phyloP scores from a whole-genome alignment of 2,113 vertebrate species.

The Canis aureus region DNA sequence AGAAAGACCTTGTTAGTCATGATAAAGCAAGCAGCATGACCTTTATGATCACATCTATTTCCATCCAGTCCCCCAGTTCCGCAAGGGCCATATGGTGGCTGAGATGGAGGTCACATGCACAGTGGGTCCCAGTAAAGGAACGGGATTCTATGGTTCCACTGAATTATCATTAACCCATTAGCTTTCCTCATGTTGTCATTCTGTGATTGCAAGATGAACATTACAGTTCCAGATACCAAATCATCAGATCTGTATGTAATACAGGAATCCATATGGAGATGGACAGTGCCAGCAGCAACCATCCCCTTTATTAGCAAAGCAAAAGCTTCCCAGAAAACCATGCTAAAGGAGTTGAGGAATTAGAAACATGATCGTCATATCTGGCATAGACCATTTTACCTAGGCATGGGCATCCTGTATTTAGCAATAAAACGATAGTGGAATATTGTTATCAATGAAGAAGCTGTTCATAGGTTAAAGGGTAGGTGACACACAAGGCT shows the following conservation, averaged over 20 bases:
- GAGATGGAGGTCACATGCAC: not conserved
- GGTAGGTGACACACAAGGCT: not conserved
- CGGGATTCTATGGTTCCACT: not conserved
- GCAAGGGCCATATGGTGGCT: not conserved
- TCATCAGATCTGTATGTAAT: not conserved
- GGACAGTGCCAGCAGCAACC: not conserved
- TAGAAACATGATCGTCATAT: not conserved
- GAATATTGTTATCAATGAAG: not conserved
- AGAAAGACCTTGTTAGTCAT: not conserved
- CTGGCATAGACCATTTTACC: not conserved
- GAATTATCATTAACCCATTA: not conserved
- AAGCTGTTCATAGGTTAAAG: not conserved
- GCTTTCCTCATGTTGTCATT: not conserved
- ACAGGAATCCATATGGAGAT: not conserved
- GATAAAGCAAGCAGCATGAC: not conserved
- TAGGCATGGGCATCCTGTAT: not conserved
- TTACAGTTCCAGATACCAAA: not conserved
- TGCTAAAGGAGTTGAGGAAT: not conserved
- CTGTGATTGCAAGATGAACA: not conserved
- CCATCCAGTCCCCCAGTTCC: no score
- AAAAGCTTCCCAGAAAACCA: not conserved
- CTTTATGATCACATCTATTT: not conserved
- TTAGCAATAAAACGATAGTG: not conserved
- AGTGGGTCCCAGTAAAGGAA: not conserved
- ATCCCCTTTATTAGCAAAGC: not conserved